A percentile compares a stretch with the other conserved stretches of the same genome.
These are phyloP conservation scores for Petrosia ficiformis DNA, from an alignment of 37 sponge, comb jelly and placozoan genomes.

Conservation along the genomic window DNA sequence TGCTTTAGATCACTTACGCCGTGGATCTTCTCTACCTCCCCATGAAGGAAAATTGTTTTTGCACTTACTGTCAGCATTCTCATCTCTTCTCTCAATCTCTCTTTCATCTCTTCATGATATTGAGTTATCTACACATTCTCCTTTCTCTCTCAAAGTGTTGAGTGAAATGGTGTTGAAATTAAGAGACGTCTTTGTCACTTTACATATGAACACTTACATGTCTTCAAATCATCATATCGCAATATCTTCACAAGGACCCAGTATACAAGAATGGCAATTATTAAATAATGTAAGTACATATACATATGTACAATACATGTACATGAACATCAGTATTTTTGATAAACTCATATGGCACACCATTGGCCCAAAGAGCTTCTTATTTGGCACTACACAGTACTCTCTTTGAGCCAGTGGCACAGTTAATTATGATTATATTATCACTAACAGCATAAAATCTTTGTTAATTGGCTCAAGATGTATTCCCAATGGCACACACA, in stretches of 20 bases:
- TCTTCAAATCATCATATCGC: neutral
- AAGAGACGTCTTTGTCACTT: conserved; percentile 44
- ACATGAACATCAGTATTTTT: no score
- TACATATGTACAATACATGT: no score
- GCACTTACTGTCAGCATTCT: conserved; percentile 49
- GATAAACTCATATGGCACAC: no score
- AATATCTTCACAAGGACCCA: neutral
- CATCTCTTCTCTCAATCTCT: conserved; percentile 38
- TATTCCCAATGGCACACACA: no score
- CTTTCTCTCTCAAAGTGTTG: conserved; percentile 49
- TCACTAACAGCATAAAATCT: no score
- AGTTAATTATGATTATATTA: no score
- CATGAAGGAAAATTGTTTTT: conserved; percentile 6
- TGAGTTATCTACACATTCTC: conserved; percentile 46
- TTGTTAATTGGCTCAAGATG: no score
- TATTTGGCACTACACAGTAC: no score
- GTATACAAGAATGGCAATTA: neutral
- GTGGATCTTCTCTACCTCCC: conserved; percentile 29
- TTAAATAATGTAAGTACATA: neutral
- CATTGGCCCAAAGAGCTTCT: no score
- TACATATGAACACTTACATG: conserved; percentile 43
- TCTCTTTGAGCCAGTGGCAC: no score
- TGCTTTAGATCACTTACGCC: conserved; percentile 24
- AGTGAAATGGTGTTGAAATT: conserved; percentile 20
- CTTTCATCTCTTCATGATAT: conserved; percentile 72